These are phyloP conservation scores for Ganaspis brasiliensis DNA, from an alignment of 2,888 invertebrate genomes.

Conservation along the genomic window DNA sequence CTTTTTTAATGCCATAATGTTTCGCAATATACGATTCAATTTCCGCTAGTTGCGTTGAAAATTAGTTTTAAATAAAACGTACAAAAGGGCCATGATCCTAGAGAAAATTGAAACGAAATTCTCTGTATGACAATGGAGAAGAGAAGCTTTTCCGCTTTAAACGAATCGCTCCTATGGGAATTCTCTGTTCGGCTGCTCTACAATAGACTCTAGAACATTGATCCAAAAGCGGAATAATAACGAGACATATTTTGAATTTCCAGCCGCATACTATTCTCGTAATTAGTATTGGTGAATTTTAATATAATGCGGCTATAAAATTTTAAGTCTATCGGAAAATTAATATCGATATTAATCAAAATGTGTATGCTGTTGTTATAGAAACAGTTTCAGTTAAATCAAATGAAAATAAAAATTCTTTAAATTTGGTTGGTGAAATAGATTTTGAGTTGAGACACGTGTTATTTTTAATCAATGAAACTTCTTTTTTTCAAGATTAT, in stretches of 20 bases:
- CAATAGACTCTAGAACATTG: constrained; percentile 67
- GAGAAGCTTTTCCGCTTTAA: constrained; percentile 27
- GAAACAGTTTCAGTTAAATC: no score
- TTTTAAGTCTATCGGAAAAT: constrained; percentile 2
- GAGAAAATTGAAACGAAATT: constrained; percentile 14
- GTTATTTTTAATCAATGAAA: no score
- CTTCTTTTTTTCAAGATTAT: no score
- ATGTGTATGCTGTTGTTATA: no score
- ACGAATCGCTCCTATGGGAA: constrained; percentile 39
- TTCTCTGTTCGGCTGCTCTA: constrained; percentile 54
- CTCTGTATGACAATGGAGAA: neutral
- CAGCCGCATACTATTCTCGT: constrained; percentile 2
- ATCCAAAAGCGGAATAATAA: constrained; percentile 66
- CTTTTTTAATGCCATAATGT: neutral
- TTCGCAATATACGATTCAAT: neutral
- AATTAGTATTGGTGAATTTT: constrained; percentile 26
- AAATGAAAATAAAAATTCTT: no score
- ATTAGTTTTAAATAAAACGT: constrained; percentile 16
- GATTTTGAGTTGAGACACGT: no score
- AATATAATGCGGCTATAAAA: neutral
- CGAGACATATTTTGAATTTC: constrained; percentile 52
- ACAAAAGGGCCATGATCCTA: neutral
- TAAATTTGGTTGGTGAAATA: no score
- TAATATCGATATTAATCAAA: no score
- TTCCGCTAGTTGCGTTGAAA: neutral